phyloP scores from a whole-genome alignment of 2,888 invertebrate genomes.

The Caenorhabditis drosophilae region DNA sequence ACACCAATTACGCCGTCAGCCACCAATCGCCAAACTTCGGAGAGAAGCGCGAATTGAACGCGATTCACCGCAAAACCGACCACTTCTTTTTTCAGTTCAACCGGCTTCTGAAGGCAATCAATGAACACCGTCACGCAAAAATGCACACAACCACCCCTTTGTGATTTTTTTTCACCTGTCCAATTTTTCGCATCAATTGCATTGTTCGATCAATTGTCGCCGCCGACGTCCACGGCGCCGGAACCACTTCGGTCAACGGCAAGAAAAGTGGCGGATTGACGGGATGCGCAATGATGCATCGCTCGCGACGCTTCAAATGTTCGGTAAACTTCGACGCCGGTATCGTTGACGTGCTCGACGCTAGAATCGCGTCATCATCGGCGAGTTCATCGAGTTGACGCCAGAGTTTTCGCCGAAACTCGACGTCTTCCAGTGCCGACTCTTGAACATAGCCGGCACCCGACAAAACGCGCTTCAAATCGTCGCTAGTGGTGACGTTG shows the following conservation, averaged over 20 bases:
- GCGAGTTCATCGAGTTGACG: conserved; percentile 76
- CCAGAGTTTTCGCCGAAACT: conserved; percentile 82
- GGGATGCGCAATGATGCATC: conserved; percentile 69
- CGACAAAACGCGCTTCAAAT: conserved; percentile 34
- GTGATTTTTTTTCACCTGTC: too few relatives aligned
- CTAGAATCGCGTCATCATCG: conserved; percentile 74
- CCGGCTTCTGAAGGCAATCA: conserved; percentile 91
- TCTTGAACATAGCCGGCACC: conserved; percentile 75
- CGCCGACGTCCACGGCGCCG: conserved; percentile 88
- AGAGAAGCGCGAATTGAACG: conserved; percentile 91
- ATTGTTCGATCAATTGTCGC: conserved; percentile 80
- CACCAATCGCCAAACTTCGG: conserved; percentile 89
- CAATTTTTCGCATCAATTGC: conserved; percentile 83
- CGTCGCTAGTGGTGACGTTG: conserved; percentile 27
- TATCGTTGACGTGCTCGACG: conserved; percentile 92
- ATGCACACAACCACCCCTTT: too few relatives aligned
- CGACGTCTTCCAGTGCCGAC: conserved; percentile 88
- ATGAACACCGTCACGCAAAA: too few relatives aligned
- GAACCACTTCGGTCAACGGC: conserved; percentile 89
- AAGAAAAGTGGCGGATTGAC: conserved; percentile 94
- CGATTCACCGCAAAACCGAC: conserved; percentile 91
- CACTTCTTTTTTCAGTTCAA: conserved; percentile 83
- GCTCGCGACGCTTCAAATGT: conserved; percentile 77
- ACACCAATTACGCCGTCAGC: conserved; percentile 83
- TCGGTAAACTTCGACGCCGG: conserved; percentile 86